Evolutionary conservation across 2,113 vertebrate genomes (phyloP).

Genomic region (Stictonetta naevosa): DNA sequence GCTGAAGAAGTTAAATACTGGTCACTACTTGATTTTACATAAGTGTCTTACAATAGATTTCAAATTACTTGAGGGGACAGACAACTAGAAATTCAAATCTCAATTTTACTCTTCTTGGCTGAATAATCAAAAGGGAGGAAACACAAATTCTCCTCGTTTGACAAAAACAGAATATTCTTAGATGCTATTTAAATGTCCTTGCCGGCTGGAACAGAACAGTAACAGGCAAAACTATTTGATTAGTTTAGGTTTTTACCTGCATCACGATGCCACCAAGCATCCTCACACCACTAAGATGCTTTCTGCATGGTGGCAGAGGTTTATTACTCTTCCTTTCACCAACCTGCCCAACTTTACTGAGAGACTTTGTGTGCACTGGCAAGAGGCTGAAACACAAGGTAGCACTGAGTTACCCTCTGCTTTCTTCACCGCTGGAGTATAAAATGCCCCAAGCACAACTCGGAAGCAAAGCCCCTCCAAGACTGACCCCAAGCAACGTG

Average conservation of each 20-base stretch:
- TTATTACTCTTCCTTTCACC: neutral
- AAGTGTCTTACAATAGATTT: neutral
- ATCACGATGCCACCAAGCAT: neutral
- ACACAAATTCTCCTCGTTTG: neutral
- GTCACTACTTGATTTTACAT: neutral
- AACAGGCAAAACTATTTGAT: neutral
- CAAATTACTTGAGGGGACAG: neutral
- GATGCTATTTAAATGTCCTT: neutral
- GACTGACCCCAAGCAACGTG: accelerated
- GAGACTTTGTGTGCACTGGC: neutral
- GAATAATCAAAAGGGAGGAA: neutral
- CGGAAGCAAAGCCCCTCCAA: neutral
- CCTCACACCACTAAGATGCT: neutral
- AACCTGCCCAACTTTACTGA: neutral
- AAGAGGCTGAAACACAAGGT: neutral
- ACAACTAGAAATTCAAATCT: neutral
- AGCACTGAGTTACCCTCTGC: neutral
- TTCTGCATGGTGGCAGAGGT: neutral
- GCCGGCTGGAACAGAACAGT: neutral
- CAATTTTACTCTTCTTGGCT: neutral
- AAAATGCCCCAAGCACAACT: neutral
- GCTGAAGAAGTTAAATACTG: neutral
- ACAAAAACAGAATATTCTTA: neutral
- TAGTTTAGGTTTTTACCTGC: neutral
- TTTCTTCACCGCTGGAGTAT: too few species aligned